A percentile compares a stretch with the other conserved stretches of the same genome.
Conservation (phyloP, 2,113 vertebrate species). For the Lates calcarifer region DNA sequence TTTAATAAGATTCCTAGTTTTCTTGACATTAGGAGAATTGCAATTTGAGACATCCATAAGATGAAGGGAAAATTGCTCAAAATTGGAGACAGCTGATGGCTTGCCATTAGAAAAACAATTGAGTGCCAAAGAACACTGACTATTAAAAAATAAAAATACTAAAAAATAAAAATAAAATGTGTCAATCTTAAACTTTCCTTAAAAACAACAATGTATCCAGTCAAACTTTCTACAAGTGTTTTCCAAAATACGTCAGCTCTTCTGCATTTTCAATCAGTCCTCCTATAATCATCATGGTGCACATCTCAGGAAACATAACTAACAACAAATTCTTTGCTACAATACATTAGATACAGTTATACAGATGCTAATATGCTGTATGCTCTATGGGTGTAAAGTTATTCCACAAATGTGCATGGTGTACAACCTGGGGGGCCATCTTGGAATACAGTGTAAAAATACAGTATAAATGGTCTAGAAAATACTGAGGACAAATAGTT, state of each 20-base stretch:
- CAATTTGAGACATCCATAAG: constrained; percentile 5
- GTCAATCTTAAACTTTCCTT: background rate
- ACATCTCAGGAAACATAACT: background rate
- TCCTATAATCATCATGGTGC: no score
- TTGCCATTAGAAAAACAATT: constrained; percentile 6
- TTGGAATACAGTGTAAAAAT: no score
- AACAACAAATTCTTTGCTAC: background rate
- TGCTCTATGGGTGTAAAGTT: background rate
- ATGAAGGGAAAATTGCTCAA: constrained; percentile 11
- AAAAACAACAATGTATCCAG: no score
- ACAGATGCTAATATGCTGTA: no score
- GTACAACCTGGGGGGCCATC: background rate
- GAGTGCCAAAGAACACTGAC: background rate
- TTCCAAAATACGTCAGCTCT: no score
- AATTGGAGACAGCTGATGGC: constrained; percentile 6
- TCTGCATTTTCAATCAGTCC: no score
- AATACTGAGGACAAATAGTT: background rate
- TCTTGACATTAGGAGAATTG: constrained; percentile 22
- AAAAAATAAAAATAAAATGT: background rate
- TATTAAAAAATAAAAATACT: background rate
- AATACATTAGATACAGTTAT: background rate
- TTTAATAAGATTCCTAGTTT: constrained; percentile 38
- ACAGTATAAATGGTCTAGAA: no score
- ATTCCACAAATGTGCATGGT: background rate
- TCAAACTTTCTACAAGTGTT: no score